These are phyloP conservation scores for Chascanopsetta lugubris DNA, from an alignment of 2,113 vertebrate genomes.

Conservation along the genomic window DNA sequence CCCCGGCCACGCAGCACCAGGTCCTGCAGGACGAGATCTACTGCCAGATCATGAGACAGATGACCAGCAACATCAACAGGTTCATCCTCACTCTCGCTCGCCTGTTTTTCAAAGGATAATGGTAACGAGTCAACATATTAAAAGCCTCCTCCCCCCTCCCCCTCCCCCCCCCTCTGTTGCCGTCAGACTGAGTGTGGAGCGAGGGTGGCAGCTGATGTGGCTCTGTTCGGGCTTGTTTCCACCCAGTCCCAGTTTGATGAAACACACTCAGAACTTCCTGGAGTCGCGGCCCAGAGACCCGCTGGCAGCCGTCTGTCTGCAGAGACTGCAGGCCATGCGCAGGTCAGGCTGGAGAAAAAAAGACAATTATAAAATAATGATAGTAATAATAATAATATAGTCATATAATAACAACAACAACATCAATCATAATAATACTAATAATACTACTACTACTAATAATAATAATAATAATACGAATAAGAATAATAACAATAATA, in stretches of 20 bases:
- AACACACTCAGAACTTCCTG: conserved; percentile 85
- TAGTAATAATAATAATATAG: too few relatives aligned
- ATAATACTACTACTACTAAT: too few relatives aligned
- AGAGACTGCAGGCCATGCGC: conserved; percentile 83
- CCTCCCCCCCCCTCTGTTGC: background rate
- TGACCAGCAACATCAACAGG: conserved; percentile 89
- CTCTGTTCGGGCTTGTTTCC: conserved; percentile 91
- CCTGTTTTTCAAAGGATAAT: background rate
- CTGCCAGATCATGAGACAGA: conserved; percentile 96
- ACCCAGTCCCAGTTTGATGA: conserved; percentile 82
- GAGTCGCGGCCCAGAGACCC: conserved; percentile 83
- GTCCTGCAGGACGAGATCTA: conserved; percentile 90
- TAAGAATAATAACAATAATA: too few relatives aligned
- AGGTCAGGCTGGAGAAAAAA: conserved; percentile 85
- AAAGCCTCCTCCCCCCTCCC: background rate
- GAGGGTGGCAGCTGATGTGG: conserved; percentile 95
- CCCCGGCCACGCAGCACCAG: conserved; percentile 79
- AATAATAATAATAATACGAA: too few relatives aligned
- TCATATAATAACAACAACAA: too few relatives aligned
- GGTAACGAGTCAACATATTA: background rate
- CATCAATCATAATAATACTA: too few relatives aligned
- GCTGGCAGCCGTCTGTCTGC: conserved; percentile 82
- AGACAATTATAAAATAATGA: background rate
- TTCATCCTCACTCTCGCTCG: conserved; percentile 62
- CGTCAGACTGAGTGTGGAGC: conserved; percentile 86